A percentile compares a stretch with the other conserved stretches of the same genome.
phyloP scores from a whole-genome alignment of 2,797 vertebrate genomes.

The Octomys mimax region DNA sequence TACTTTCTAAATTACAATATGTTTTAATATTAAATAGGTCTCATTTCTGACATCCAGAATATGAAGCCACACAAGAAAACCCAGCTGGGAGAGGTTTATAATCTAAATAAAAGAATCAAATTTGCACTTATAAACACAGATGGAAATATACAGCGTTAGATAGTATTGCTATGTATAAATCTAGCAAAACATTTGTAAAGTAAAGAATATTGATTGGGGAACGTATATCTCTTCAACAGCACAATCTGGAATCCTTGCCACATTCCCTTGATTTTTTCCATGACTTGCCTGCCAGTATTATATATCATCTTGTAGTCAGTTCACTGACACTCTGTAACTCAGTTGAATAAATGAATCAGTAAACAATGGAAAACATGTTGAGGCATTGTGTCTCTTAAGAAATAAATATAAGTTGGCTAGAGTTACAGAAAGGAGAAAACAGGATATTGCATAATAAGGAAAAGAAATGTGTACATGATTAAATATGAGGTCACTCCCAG shows the following conservation, averaged over 20 bases:
- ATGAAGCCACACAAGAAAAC: slow-evolving; percentile 54
- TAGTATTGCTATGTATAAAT: slow-evolving; percentile 61
- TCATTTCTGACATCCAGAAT: slow-evolving; percentile 65
- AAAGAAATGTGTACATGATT: slow-evolving; percentile 7
- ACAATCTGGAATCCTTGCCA: background rate
- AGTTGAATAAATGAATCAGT: slow-evolving; percentile 71
- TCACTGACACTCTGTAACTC: slow-evolving; percentile 63
- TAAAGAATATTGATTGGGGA: slow-evolving; percentile 70
- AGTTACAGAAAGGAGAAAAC: slow-evolving; percentile 38
- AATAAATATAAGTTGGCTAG: slow-evolving; percentile 43
- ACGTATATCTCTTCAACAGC: background rate
- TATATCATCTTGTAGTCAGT: slow-evolving; percentile 34
- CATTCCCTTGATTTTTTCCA: background rate
- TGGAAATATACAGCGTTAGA: slow-evolving; percentile 69
- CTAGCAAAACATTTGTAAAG: slow-evolving; percentile 66
- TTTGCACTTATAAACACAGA: slow-evolving; percentile 77
- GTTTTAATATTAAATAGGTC: slow-evolving; percentile 62
- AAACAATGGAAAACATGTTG: slow-evolving; percentile 77
- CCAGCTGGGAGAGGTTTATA: slow-evolving; percentile 72
- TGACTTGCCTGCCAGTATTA: background rate
- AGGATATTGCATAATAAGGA: background rate
- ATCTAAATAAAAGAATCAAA: slow-evolving; percentile 75
- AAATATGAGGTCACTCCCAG: background rate
- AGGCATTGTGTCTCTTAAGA: slow-evolving; percentile 68
- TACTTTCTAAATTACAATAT: slow-evolving; percentile 65